Conservation (phyloP, 1,140 invertebrate genomes). For the Anthonomus grandis region DNA sequence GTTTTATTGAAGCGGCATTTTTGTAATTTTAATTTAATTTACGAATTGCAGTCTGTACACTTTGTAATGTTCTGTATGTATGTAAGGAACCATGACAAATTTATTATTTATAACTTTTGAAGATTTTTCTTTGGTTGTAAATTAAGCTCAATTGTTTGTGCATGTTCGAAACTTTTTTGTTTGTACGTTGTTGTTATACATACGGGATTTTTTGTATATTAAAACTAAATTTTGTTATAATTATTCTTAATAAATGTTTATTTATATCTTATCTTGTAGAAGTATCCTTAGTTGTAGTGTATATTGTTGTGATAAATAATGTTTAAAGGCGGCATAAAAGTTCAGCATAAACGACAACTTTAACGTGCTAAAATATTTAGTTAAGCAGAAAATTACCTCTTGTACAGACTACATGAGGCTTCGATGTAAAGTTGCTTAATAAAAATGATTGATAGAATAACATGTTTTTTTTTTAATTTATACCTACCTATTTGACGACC, state of each 20-base stretch:
- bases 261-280: constrained; percentile 30
- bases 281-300: constrained; percentile 26
- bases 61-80: constrained; percentile 36
- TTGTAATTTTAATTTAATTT: constrained; percentile 42
- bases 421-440: constrained; percentile 49
- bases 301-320: constrained; percentile 27
- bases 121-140: no score
- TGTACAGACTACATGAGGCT: constrained; percentile 47
- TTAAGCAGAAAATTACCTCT: constrained; percentile 42
- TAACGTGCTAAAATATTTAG: no score
- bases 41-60: constrained; percentile 45
- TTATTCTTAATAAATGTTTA: constrained; percentile 30
- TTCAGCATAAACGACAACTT: no score
- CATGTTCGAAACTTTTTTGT: constrained; percentile 12
- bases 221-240: constrained; percentile 22
- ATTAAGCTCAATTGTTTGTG: no score
- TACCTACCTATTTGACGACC: no score
- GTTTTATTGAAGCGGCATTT: constrained; percentile 50
- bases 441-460: constrained; percentile 39
- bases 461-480: constrained; percentile 25
- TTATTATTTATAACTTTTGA: constrained; percentile 19
- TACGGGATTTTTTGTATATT: constrained; percentile 22
- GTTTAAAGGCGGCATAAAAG: no score
- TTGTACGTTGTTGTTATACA: constrained; percentile 22
- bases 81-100: constrained; percentile 24